Evolutionary conservation across 2,888 invertebrate species (phyloP).

Genomic region (Brachyopa scutellaris): DNA sequence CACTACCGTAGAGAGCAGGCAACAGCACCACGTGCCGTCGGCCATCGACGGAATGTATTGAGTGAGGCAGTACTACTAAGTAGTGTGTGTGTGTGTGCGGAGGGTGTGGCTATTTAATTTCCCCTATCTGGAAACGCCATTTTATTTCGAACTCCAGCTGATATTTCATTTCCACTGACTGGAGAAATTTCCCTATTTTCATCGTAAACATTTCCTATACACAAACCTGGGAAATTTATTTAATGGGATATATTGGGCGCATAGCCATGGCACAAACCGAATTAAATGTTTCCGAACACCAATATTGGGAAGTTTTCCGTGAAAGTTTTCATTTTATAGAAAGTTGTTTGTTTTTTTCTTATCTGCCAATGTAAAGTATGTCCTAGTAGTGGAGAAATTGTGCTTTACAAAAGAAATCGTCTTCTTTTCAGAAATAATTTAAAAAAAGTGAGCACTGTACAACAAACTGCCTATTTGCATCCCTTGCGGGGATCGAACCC

Average conservation of each 20-base stretch:
- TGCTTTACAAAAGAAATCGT: no score
- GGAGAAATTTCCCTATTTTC: slow-evolving; percentile 31
- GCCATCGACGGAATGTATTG: slow-evolving; percentile 51
- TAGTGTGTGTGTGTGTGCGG: slow-evolving; percentile 18
- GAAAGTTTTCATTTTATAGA: no score
- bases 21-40: slow-evolving; percentile 61
- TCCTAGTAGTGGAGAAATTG: no score
- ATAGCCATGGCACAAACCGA: background rate
- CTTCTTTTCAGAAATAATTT: no score
- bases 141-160: slow-evolving; percentile 45
- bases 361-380: no score
- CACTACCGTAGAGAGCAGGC: slow-evolving; percentile 38
- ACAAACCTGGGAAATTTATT: slow-evolving; percentile 17
- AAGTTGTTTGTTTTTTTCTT: no score
- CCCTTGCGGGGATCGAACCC: slow-evolving; percentile 94
- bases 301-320: background rate
- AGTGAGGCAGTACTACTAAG: background rate
- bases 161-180: background rate
- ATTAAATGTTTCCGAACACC: background rate
- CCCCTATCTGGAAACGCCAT: slow-evolving; percentile 61
- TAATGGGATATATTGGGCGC: background rate
- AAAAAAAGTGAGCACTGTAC: no score
- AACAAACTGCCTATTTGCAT: slow-evolving; percentile 80
- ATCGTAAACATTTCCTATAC: background rate
- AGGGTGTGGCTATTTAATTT: slow-evolving; percentile 44